Conservation (phyloP, 2,797 vertebrate genomes). For the Cryptoprocta ferox region DNA sequence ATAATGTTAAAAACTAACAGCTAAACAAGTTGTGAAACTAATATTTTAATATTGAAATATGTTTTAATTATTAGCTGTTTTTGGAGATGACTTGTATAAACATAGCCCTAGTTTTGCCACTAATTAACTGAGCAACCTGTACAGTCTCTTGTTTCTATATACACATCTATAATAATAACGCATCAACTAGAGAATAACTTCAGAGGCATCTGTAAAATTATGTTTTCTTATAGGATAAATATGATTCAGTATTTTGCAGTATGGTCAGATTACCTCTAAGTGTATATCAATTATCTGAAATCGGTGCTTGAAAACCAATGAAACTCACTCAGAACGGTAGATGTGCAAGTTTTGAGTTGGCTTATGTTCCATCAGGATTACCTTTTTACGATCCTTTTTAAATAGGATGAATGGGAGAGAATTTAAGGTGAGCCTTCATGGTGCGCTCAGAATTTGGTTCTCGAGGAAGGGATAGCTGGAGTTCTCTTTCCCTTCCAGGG, state of each 20-base stretch:
- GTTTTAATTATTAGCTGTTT: background rate
- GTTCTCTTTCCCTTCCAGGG: rapidly evolving
- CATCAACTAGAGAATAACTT: background rate
- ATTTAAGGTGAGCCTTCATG: background rate
- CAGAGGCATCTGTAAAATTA: background rate
- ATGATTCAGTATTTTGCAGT: background rate
- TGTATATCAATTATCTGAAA: background rate
- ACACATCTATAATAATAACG: background rate
- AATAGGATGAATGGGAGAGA: background rate
- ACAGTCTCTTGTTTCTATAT: background rate
- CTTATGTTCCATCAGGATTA: background rate
- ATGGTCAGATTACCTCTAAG: background rate
- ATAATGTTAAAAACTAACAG: background rate
- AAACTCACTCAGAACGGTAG: background rate
- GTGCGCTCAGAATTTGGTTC: background rate
- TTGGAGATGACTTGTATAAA: background rate
- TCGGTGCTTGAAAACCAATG: background rate
- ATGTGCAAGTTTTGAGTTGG: rapidly evolving
- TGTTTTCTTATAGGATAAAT: background rate
- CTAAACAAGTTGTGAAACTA: background rate
- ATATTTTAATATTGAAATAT: background rate
- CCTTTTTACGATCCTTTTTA: background rate
- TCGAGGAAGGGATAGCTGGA: background rate
- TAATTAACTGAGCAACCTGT: background rate
- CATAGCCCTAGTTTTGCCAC: background rate